Conservation (phyloP, 2,888 invertebrate genomes). For the Metellina segmentata region DNA sequence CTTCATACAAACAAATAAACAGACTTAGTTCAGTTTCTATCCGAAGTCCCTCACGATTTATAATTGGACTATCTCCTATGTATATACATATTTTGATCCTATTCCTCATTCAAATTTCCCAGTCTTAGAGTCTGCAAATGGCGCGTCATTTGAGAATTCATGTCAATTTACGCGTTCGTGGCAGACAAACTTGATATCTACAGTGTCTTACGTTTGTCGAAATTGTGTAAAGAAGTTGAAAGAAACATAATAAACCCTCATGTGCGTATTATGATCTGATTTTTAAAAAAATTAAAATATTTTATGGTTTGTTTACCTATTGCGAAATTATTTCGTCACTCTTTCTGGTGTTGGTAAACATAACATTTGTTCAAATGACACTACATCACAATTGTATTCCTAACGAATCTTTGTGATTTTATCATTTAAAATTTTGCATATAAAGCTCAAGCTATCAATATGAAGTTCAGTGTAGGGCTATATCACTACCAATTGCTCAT, state of each 20-base stretch:
- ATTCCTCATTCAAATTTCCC: constrained; percentile 78
- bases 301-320: constrained; percentile 39
- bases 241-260: no score
- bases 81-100: constrained; percentile 8
- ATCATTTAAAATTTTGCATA: no score
- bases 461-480: no score
- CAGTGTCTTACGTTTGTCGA: neutral
- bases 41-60: neutral
- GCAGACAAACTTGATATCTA: constrained; percentile 9
- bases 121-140: constrained; percentile 77
- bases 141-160: constrained; percentile 77
- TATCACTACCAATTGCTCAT: no score
- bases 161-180: constrained; percentile 65
- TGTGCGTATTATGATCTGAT: no score
- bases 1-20: constrained; percentile 40
- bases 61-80: neutral
- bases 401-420: no score
- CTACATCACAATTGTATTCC: no score
- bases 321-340: constrained; percentile 22
- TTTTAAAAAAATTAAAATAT: neutral
- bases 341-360: no score
- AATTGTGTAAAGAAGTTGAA: no score
- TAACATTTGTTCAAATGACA: no score
- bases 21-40: neutral
- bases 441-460: no score